Base-by-base conservation (phyloP, 2,113 vertebrate genomes). In the Parus major region DNA sequence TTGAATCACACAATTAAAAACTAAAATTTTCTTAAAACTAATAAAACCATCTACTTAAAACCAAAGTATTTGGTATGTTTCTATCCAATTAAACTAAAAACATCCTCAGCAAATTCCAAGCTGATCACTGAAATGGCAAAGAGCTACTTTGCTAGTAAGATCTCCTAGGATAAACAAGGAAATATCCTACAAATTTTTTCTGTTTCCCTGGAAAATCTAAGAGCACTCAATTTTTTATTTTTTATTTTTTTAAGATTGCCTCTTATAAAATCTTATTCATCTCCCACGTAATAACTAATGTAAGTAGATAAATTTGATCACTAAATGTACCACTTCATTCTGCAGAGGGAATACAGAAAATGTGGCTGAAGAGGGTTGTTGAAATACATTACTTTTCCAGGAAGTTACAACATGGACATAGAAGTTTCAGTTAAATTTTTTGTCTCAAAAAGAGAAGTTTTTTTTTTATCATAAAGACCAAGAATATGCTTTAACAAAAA, bases 391-490 rank as follows among this genome's bases (percentile, higher is more conserved):
- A 60, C 27, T 60, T 73, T 50, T 68, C 56, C 56, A 53, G 28
- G n/a, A 72, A 89, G 10, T 27, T 39, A 75, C 27, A 4, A 3
- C 13, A 15, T 0, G 0, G 13, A n/a, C 9, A 70, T 36, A 14
- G 39, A 92, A 14, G 7, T 69, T 65, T 55, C 23, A 29, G 8
- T 60, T 69, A 33, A 55, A 47, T 25, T 9, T 23, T 49, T 69
- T 3, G 6, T 47, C 55, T 78, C 69, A 77, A 35, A 77, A 69
- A 3, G 10, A 68, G 46, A 68, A 31, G 11, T 44, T 16, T 5
- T 52, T 69, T 84, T 87, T 5, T 73, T 78, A 49, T 12, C 18
- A 77, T 15, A 73, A 60, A 60, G 9, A 36, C 3, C 9, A 89
- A 64, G 52, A 55, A 68, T 8, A 56, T 12, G 15, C 27, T 65